phyloP scores from a whole-genome alignment of 2,113 vertebrate species.

The Bungarus multicinctus region DNA sequence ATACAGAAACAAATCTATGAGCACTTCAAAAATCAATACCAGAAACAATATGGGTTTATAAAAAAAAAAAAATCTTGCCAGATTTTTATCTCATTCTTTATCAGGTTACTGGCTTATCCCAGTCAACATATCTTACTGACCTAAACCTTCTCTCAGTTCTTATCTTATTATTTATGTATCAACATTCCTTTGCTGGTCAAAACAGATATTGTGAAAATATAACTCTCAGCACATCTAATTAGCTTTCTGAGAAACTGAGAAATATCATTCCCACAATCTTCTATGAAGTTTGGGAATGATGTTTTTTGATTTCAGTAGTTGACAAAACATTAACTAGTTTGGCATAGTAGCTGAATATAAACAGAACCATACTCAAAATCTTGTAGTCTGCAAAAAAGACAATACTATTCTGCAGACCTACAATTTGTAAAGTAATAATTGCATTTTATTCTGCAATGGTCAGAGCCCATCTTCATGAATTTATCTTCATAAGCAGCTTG shows the following conservation, averaged over 20 bases:
- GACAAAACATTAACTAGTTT: background rate
- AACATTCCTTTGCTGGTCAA: background rate
- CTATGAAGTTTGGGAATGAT: background rate
- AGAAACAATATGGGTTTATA: background rate
- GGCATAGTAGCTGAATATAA: background rate
- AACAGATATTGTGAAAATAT: background rate
- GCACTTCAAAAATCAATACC: background rate
- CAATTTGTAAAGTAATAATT: background rate
- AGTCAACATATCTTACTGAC: background rate
- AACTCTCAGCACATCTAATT: background rate
- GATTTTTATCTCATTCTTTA: background rate
- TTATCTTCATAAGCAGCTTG: no score
- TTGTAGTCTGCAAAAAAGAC: background rate
- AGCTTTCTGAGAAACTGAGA: background rate
- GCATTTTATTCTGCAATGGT: background rate
- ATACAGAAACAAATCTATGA: background rate
- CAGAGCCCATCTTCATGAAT: background rate
- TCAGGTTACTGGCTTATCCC: background rate
- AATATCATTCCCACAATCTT: background rate
- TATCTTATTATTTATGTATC: background rate
- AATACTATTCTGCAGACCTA: background rate
- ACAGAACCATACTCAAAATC: background rate
- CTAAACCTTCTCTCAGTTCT: background rate
- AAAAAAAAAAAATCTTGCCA: background rate
- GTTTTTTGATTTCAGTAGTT: background rate